Conservation (phyloP, 2,113 vertebrate species). For the Hydropotes inermis region DNA sequence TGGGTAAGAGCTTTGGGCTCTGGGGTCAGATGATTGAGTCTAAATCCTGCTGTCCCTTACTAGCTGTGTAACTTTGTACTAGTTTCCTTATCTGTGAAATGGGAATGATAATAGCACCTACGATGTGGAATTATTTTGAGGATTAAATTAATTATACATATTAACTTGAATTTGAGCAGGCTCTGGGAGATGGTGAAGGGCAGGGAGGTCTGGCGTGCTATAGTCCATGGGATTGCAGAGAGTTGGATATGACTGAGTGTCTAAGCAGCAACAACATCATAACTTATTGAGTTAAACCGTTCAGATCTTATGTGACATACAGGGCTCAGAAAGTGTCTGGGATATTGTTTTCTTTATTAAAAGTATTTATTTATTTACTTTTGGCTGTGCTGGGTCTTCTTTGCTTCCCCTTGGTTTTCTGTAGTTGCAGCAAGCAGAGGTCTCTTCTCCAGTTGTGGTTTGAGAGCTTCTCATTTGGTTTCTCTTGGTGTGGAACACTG, state of each 20-base stretch:
- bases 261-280: background rate
- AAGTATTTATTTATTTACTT: background rate
- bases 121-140: background rate
- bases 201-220: background rate
- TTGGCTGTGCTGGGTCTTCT: background rate
- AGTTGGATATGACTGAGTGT: background rate
- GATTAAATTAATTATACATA: background rate
- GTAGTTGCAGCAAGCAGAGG: background rate
- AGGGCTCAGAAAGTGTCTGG: background rate
- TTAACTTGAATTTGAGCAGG: background rate
- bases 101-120: background rate
- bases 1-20: background rate
- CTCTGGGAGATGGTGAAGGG: background rate
- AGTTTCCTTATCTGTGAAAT: background rate
- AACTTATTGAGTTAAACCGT: background rate
- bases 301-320: background rate
- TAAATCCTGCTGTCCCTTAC: background rate
- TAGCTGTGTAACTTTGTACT: background rate
- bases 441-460: background rate
- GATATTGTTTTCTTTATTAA: background rate
- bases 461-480: background rate
- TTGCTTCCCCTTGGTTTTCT: background rate
- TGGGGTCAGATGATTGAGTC: background rate
- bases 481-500: background rate
- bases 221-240: background rate